Percentiles rank a stretch among this genome's conserved stretches.
Evolutionary conservation across 1,140 invertebrate species (phyloP).

Genomic region (Ostrea edulis): DNA sequence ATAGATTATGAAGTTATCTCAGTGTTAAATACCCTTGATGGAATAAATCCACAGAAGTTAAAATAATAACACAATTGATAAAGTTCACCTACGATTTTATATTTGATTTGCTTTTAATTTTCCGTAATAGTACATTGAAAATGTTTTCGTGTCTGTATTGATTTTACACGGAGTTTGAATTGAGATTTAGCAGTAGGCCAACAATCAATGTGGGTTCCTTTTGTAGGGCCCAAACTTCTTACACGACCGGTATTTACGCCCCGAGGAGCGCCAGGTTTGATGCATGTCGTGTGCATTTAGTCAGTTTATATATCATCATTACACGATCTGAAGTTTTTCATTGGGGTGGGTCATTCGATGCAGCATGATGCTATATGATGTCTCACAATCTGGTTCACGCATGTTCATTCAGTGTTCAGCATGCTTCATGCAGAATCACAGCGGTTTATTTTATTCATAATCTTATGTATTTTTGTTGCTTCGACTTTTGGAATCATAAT

Average conservation of each 20-base stretch:
- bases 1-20: too few species aligned
- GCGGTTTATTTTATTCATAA: not conserved
- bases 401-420: not conserved
- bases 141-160: not conserved
- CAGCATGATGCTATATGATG: not conserved
- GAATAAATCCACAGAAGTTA: too few species aligned
- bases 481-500: not conserved
- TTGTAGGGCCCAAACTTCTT: not conserved
- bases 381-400: not conserved
- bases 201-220: not conserved
- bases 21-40: too few species aligned
- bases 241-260: not conserved
- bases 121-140: not conserved
- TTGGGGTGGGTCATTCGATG: too few species aligned
- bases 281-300: not conserved
- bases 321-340: not conserved
- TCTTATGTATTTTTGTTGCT: not conserved
- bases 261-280: conserved; percentile 17
- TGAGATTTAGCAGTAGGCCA: not conserved
- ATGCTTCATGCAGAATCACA: not conserved
- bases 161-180: not conserved
- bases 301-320: not conserved
- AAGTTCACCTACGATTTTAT: not conserved
- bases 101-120: not conserved
- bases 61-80: not conserved